Evolutionary conservation across 2,797 vertebrate species (phyloP).

Genomic region (Eidolon dupreanum): DNA sequence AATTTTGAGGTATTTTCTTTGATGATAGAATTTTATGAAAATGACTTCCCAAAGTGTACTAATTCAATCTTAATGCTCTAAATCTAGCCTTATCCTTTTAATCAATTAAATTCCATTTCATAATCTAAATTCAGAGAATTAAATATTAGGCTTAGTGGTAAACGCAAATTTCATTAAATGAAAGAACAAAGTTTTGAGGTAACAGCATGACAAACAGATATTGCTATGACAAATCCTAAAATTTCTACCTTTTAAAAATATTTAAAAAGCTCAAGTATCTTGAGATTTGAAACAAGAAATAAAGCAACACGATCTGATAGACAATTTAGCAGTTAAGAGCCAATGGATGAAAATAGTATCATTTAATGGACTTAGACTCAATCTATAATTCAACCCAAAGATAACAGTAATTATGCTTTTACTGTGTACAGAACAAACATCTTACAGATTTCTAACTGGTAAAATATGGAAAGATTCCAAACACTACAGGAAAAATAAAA

Average conservation of each 20-base stretch:
- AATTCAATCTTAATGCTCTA: conserved; percentile 14
- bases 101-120: conserved; percentile 24
- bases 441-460: conserved; percentile 65
- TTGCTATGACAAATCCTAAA: conserved; percentile 37
- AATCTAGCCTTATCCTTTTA: not conserved
- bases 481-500: conserved; percentile 61
- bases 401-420: not conserved
- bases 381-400: conserved; percentile 5
- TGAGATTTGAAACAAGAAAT: conserved; percentile 33
- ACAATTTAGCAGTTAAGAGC: conserved; percentile 27
- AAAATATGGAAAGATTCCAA: conserved; percentile 61
- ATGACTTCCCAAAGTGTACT: conserved; percentile 25
- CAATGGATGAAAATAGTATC: not conserved
- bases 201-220: not conserved
- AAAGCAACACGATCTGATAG: not conserved
- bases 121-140: conserved; percentile 42
- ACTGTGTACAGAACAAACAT: not conserved
- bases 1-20: not conserved
- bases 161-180: conserved; percentile 11
- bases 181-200: not conserved
- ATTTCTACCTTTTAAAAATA: conserved; percentile 31
- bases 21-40: not conserved
- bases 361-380: not conserved
- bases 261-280: not conserved
- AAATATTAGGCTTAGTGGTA: not conserved